These are phyloP conservation scores for Gonocerus acuteangulatus DNA, from an alignment of 2,888 invertebrate species.

Conservation along the genomic window DNA sequence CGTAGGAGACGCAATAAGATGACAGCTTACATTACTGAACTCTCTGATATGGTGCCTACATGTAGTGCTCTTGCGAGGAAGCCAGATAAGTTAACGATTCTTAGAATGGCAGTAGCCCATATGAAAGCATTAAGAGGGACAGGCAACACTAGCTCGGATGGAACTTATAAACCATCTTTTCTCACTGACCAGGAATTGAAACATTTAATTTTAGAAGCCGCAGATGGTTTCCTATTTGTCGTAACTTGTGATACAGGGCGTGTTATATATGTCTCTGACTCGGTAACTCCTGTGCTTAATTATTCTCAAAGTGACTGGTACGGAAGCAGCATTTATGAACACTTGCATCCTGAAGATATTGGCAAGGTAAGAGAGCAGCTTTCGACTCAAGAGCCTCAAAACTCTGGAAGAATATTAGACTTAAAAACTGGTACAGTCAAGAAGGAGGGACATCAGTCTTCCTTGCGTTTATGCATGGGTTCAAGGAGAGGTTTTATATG, in stretches of 20 bases:
- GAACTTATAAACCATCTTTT: conserved; percentile 97
- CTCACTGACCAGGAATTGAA: conserved; percentile 98
- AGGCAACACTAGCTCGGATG: conserved; percentile 90
- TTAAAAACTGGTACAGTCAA: conserved; percentile 98
- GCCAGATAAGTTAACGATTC: conserved; percentile 97
- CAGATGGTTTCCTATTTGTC: conserved; percentile 95
- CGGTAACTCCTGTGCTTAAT: conserved; percentile 93
- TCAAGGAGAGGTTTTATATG: conserved; percentile 98
- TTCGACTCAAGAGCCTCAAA: conserved; percentile 93
- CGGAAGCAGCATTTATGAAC: conserved; percentile 88
- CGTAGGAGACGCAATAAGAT: conserved; percentile 97
- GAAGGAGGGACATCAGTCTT: conserved; percentile 96
- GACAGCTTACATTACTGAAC: conserved; percentile 99
- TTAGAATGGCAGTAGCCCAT: conserved; percentile 98
- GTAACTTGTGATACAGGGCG: conserved; percentile 95
- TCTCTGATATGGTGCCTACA: conserved; percentile 99
- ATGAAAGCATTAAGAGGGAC: conserved; percentile 95
- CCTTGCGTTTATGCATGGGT: conserved; percentile 96
- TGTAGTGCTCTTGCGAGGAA: conserved; percentile 96
- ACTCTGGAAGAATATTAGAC: conserved; percentile 90
- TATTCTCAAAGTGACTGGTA: conserved; percentile 95
- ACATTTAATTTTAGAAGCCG: conserved; percentile 96
- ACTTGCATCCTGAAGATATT: conserved; percentile 95
- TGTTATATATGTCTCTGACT: conserved; percentile 97
- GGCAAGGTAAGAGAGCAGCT: conserved; percentile 95